phyloP scores from a whole-genome alignment of 2,113 vertebrate species.

The Aplodontia rufa region DNA sequence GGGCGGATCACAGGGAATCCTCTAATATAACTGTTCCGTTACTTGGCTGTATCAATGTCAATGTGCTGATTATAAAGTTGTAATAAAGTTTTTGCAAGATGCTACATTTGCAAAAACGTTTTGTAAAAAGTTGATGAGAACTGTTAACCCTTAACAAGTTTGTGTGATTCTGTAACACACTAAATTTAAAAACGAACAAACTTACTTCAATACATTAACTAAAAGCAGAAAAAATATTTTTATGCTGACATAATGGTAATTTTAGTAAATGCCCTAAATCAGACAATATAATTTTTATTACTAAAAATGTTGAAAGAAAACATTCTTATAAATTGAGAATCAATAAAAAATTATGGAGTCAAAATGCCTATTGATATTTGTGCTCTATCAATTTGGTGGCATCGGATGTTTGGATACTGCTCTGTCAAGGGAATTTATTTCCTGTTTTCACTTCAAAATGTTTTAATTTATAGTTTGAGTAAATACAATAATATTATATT shows the following conservation, averaged over 20 bases:
- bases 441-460: conserved; percentile 1
- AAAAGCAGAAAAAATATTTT: background rate
- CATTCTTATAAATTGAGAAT: background rate
- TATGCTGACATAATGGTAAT: background rate
- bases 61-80: background rate
- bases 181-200: background rate
- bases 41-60: background rate
- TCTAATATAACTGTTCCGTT: background rate
- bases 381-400: background rate
- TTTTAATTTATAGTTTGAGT: conserved; percentile 8
- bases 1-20: too few relatives aligned
- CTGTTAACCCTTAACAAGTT: background rate
- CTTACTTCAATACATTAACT: background rate
- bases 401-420: background rate
- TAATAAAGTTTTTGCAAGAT: background rate
- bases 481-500: background rate
- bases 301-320: background rate
- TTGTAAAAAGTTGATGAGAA: background rate
- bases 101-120: background rate
- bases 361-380: background rate
- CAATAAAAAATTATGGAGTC: background rate
- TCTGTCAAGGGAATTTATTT: background rate
- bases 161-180: background rate
- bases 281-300: background rate
- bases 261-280: background rate